Evolutionary conservation across 2,888 invertebrate species (phyloP).

Genomic region (Ypsolopha sequella): DNA sequence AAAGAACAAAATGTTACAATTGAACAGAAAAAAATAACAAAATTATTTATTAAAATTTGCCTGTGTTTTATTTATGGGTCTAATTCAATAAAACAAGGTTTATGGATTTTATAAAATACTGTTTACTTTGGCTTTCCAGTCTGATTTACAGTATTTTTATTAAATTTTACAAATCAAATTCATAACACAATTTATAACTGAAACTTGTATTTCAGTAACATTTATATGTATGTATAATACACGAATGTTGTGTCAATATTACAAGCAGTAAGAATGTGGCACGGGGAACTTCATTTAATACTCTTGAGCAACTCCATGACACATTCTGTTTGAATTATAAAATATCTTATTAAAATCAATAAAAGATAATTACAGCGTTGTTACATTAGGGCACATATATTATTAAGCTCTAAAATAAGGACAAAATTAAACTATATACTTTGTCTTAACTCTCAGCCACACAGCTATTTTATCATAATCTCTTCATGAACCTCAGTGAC

Average conservation of each 20-base stretch:
- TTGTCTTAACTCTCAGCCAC: conserved; percentile 51
- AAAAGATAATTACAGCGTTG: conserved; percentile 63
- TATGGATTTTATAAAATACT: conserved; percentile 44
- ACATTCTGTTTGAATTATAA: conserved; percentile 24
- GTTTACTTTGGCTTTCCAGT: conserved; percentile 70
- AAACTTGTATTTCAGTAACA: conserved; percentile 49
- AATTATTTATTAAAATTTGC: conserved; percentile 1
- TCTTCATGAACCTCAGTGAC: conserved; percentile 40
- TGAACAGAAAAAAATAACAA: conserved; percentile 28
- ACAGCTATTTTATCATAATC: conserved; percentile 33
- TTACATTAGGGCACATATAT: conserved; percentile 59
- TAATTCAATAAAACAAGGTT: neutral
- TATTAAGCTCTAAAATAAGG: conserved; percentile 69
- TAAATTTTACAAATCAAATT: conserved; percentile 56
- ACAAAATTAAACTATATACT: conserved; percentile 55
- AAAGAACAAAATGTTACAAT: conserved; percentile 69
- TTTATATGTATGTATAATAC: conserved; percentile 44
- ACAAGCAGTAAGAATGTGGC: conserved; percentile 34
- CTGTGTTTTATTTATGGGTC: neutral
- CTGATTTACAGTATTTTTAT: conserved; percentile 65
- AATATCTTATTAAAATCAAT: conserved; percentile 57
- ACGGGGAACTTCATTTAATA: conserved; percentile 18
- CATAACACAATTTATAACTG: conserved; percentile 55
- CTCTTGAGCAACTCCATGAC: conserved; percentile 17
- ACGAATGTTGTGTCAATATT: conserved; percentile 28